Base-by-base conservation (phyloP, 2,888 invertebrate genomes). In the Aromia moschata region DNA sequence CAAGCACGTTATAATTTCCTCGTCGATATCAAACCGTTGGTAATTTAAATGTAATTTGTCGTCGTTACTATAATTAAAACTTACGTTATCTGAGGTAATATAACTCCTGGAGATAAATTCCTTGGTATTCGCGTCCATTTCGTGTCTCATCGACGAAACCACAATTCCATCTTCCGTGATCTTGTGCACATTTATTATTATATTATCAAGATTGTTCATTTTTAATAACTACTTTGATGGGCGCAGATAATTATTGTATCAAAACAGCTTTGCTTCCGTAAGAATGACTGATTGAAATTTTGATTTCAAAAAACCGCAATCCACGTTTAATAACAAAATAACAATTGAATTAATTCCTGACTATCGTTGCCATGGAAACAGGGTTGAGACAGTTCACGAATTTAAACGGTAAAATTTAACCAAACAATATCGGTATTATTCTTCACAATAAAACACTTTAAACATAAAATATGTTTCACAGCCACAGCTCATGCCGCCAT, bases 191-290 rank as follows among this genome's bases (percentile, higher is more conserved):
- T 75, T 76, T 56, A 77, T 67, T 63, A 73, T 70, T 63, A 71
- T 71, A 64, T 73, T 72, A 70, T 76, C 74, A 55, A 70, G 63
- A 61, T 63, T 71, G 65, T 72, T 73, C 75, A 76, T 75, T 62
- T 67, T 71, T 68, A 64, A 69, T 65, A 74, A 73, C 74, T 68
- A 62, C 77, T 76, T 76, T 72, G 76, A 77, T 77, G 63, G 44
- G 49, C 41, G 38, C 53, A 37, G 58, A 56, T 53, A 66, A 58
- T 56, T 58, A 56, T 66, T 64, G 62, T 70, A 76, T 77, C 77
- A 76, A 72, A 76, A 70, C 68, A 75, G 74, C 77, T 73, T 72
- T 77, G 76, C 73, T 66, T 63, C 57, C 58, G 20, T 37, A 51
- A 59, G 46, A 56, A 53, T 51, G 38, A 59, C 47, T 54, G 57